A percentile compares a stretch with the other conserved stretches of the same genome.
Evolutionary conservation across 2,797 vertebrate species (phyloP).

Genomic region (Phyllotis vaccarum): DNA sequence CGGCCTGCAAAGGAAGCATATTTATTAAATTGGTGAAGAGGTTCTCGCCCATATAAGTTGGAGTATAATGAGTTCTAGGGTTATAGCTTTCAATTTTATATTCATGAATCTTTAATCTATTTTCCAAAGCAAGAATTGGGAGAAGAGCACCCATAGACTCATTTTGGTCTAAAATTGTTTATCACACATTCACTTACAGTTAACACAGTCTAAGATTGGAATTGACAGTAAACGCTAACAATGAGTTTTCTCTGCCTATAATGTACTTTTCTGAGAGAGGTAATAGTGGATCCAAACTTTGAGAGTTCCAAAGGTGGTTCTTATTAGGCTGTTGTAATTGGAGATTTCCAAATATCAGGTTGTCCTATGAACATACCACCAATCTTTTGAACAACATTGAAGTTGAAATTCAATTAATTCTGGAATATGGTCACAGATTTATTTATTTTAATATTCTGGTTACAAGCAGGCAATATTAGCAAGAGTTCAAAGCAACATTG

Average conservation of each 20-base stretch:
- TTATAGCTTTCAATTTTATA: constrained; percentile 48
- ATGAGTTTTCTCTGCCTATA: not conserved
- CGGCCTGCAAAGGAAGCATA: not conserved
- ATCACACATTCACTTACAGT: not conserved
- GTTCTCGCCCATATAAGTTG: not conserved
- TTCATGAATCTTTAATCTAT: constrained; percentile 50
- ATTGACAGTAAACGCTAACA: not conserved
- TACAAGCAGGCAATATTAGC: not conserved
- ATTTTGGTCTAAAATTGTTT: not conserved
- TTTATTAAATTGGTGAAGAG: constrained; percentile 48
- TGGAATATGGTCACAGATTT: not conserved
- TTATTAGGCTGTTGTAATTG: not conserved
- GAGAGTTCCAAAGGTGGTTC: not conserved
- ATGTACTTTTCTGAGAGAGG: not conserved
- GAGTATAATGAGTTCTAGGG: not conserved
- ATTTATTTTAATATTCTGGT: not conserved
- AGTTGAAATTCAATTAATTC: not conserved
- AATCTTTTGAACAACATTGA: not conserved
- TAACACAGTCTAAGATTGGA: not conserved
- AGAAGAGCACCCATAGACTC: not conserved
- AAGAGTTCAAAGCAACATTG: not conserved
- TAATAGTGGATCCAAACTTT: not conserved
- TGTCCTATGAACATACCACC: not conserved
- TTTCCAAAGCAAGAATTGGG: not conserved
- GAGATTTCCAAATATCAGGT: not conserved